Evolutionary conservation across 2,113 vertebrate genomes (phyloP), one percentile per base, ranked within the genome.

Genomic region (Otocyon megalotis): DNA sequence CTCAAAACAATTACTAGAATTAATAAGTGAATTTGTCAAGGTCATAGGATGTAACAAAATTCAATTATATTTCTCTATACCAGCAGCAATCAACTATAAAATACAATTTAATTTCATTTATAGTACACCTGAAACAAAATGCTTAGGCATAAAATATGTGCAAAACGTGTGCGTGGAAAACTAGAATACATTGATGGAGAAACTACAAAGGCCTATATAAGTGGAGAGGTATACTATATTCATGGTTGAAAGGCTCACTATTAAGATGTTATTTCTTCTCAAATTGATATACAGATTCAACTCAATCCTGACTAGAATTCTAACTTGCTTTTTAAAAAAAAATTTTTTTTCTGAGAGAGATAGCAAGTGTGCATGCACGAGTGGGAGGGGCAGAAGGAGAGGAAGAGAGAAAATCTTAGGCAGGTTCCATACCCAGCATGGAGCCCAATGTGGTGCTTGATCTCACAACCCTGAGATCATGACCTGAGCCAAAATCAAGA

Each of bases 101-200:
- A 71, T 71, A 32, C 32, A 56, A 71, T 11, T 6, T 69, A 24
- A 30, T 35, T 48, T 35, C 48, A 22, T 16, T 50, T 17, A 26
- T 4, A 65, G 8, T 11, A 24, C 48, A 16, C 54, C n/a, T 1
- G 1, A 28, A 74, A 67, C 32, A 37, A 53, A 22, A 50, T 20
- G 37, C 69, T 19, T 4, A 28, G 69, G 69, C 30, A 9, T 56
- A 9, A 74, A 50, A 50, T 15, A 13, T 0, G 28, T 28, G 26
- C 4, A 16, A 50, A 50, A 28, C 3, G 0, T 3, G 20, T 1
- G 9, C 26, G 17, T 24, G 4, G 28, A 7, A 17, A 56, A 14
- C 53, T 37, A 32, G 53, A 37, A 26, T 20, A 48, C 8, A 1
- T 0, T 7, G 28, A 54, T 35, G 54, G 54, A 35, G 71, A 13